A percentile compares a stretch with the other conserved stretches of the same genome.
These are phyloP conservation scores for Babylonia areolata DNA, from an alignment of 1,140 invertebrate species.

Conservation along the genomic window DNA sequence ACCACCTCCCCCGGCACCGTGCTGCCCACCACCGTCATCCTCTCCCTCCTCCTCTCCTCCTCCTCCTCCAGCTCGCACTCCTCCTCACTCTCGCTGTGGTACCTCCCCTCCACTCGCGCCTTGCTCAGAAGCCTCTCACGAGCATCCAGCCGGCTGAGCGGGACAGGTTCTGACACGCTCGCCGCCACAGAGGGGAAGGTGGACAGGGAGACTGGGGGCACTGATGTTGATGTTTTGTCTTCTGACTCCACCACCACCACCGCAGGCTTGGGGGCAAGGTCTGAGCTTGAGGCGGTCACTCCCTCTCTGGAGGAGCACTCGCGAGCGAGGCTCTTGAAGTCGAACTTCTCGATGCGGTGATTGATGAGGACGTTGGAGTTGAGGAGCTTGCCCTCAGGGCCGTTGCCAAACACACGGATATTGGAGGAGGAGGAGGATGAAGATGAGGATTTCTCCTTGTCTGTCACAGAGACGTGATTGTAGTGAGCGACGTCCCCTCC, in stretches of 20 bases:
- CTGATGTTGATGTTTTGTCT: not conserved
- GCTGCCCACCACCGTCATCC: slow-evolving; percentile 61
- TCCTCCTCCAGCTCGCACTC: slow-evolving; percentile 56
- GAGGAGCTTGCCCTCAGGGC: slow-evolving; percentile 3
- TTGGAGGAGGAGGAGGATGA: not conserved
- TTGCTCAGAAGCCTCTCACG: slow-evolving; percentile 56
- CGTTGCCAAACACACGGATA: not conserved
- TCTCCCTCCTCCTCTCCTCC: slow-evolving; percentile 49
- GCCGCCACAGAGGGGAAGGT: not conserved
- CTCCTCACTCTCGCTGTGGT: slow-evolving; percentile 63
- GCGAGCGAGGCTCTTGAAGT: slow-evolving; percentile 52
- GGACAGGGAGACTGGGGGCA: not conserved
- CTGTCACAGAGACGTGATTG: not conserved
- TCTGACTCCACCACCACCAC: not conserved
- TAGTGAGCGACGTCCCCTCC: not conserved
- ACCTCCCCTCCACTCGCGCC: slow-evolving; percentile 46
- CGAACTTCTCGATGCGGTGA: slow-evolving; percentile 46
- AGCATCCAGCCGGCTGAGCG: slow-evolving; percentile 62
- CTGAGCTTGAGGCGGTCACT: not conserved
- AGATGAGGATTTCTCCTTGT: not conserved
- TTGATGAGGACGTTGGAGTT: slow-evolving; percentile 36
- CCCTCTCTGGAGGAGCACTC: slow-evolving; percentile 29
- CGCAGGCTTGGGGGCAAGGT: not conserved
- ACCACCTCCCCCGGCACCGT: slow-evolving; percentile 65
- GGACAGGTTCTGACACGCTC: not conserved